phyloP scores from a whole-genome alignment of 2,797 vertebrate species.

The Micropoecilia bifurca region DNA sequence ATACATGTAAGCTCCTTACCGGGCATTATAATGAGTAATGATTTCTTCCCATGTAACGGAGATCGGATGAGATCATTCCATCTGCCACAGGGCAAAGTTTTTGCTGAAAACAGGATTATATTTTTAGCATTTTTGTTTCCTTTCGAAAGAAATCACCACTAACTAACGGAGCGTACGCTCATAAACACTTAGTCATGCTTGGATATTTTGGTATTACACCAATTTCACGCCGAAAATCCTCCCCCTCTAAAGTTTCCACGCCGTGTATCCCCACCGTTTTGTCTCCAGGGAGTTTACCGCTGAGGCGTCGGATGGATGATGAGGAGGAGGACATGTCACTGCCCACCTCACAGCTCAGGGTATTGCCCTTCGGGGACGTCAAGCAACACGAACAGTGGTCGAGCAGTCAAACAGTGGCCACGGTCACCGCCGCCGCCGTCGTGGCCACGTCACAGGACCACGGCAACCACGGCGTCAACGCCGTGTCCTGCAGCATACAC shows the following conservation, averaged over 20 bases:
- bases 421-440: constrained; percentile 43
- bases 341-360: constrained; percentile 75
- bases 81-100: constrained; percentile 49
- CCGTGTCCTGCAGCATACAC: constrained; percentile 62
- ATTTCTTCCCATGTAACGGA: constrained; percentile 49
- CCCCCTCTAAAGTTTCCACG: constrained; percentile 39
- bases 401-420: constrained; percentile 51
- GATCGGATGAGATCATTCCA: constrained; percentile 30
- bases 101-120: constrained; percentile 34
- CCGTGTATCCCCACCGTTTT: constrained; percentile 1
- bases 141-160: constrained; percentile 40
- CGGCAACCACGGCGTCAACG: constrained; percentile 64
- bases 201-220: background rate
- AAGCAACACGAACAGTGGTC: constrained; percentile 39
- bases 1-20: constrained; percentile 48
- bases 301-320: constrained; percentile 86
- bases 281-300: constrained; percentile 77
- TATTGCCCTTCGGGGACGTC: constrained; percentile 70
- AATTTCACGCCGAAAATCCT: constrained; percentile 1
- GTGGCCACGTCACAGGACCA: constrained; percentile 58
- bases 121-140: constrained; percentile 40
- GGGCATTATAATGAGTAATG: constrained; percentile 53
- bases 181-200: background rate
- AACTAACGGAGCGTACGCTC: constrained; percentile 3
- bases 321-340: constrained; percentile 85